A percentile compares a stretch with the other conserved stretches of the same genome.
Conservation (phyloP, 2,888 invertebrate genomes). For the Dryococelus australis region DNA sequence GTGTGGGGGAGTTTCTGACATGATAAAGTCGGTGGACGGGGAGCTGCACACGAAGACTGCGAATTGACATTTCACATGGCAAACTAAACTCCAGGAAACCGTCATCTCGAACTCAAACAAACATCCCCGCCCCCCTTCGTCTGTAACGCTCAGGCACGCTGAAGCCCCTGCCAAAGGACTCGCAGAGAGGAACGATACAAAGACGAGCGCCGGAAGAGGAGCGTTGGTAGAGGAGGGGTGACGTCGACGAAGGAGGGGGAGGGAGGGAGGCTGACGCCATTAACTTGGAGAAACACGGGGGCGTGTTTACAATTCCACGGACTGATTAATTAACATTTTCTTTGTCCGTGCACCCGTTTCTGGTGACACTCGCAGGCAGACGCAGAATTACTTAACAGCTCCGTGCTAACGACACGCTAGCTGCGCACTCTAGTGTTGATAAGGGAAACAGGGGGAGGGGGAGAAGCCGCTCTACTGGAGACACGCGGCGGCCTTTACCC, state of each 20-base stretch:
- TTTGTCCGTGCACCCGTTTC: not conserved
- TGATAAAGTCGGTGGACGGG: not conserved
- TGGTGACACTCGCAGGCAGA: not conserved
- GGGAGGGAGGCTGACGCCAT: not conserved
- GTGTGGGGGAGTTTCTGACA: not conserved
- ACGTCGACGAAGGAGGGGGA: too few species aligned
- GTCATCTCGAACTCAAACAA: not conserved
- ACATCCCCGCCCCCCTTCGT: not conserved
- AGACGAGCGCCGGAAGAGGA: not conserved
- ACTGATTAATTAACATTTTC: constrained; percentile 16
- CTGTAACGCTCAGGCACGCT: not conserved
- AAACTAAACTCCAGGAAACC: constrained; percentile 16
- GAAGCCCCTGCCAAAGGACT: not conserved
- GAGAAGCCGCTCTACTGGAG: not conserved
- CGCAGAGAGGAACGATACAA: constrained; percentile 1
- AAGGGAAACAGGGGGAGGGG: not conserved
- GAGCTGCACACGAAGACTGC: constrained; percentile 9
- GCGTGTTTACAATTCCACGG: not conserved
- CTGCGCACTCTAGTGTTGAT: not conserved
- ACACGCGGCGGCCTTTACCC: not conserved
- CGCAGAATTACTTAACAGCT: not conserved
- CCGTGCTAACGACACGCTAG: not conserved
- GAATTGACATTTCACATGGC: not conserved
- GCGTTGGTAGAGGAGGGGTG: not conserved
- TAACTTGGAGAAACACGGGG: not conserved